These are phyloP conservation scores for Phyto melanocephala DNA, from an alignment of 2,888 invertebrate genomes.

Conservation along the genomic window DNA sequence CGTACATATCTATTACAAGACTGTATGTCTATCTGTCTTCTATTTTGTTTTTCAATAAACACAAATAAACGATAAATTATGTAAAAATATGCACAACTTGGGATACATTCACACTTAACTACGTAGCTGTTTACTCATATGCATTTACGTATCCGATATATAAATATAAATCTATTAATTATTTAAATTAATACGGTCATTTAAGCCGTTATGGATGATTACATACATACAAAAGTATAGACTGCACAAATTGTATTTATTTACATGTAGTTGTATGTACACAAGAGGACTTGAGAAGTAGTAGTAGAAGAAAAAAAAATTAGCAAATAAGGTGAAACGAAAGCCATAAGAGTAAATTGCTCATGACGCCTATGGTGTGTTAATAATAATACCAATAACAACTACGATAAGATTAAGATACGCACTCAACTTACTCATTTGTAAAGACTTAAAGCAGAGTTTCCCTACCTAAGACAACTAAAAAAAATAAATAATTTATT, in stretches of 20 bases:
- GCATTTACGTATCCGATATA: not conserved
- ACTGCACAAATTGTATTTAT: not conserved
- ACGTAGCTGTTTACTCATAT: not conserved
- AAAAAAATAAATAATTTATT: too few relatives aligned
- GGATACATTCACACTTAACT: not conserved
- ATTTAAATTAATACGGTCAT: conserved; percentile 20
- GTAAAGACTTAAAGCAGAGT: not conserved
- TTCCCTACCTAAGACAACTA: too few relatives aligned
- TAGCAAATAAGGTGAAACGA: not conserved
- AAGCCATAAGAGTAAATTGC: conserved; percentile 27
- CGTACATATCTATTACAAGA: too few relatives aligned
- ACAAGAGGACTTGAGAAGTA: not conserved
- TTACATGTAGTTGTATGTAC: not conserved
- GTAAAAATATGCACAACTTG: not conserved
- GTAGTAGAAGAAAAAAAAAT: not conserved
- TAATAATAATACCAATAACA: conserved; percentile 2
- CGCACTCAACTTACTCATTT: not conserved
- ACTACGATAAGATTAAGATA: not conserved
- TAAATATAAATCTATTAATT: conserved; percentile 51
- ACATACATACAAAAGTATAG: not conserved
- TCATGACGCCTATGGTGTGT: conserved; percentile 8
- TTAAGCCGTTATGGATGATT: conserved; percentile 22
- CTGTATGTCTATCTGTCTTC: too few relatives aligned
- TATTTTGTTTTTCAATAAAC: conserved; percentile 11
- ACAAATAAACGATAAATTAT: conserved; percentile 33